These are phyloP conservation scores for Campaea margaritaria DNA, from an alignment of 2,888 invertebrate genomes.

Conservation along the genomic window DNA sequence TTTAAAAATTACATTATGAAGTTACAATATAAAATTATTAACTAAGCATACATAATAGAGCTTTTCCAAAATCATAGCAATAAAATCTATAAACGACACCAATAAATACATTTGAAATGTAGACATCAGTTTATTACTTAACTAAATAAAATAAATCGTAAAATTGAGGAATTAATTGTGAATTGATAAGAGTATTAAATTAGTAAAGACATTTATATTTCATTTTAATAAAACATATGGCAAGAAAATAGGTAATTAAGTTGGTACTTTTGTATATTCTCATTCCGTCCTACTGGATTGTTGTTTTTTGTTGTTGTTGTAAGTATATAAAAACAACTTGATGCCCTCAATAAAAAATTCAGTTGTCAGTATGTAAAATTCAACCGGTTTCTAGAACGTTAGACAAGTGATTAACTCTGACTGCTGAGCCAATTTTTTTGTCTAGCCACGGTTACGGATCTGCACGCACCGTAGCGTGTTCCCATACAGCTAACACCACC, in stretches of 20 bases:
- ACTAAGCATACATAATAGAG: not conserved
- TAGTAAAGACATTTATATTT: constrained; percentile 1
- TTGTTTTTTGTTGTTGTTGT: no score
- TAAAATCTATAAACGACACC: constrained; percentile 25
- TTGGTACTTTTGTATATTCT: no score
- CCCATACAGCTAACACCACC: no score
- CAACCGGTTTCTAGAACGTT: no score
- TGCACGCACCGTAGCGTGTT: no score
- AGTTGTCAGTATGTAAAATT: no score
- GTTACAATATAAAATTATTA: not conserved
- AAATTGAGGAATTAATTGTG: not conserved
- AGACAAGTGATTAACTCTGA: no score
- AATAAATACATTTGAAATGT: constrained; percentile 14
- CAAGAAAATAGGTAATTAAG: not conserved
- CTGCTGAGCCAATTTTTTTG: no score
- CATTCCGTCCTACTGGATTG: no score
- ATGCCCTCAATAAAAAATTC: no score
- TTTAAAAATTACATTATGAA: not conserved
- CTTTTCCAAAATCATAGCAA: constrained; percentile 4
- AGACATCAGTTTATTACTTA: not conserved
- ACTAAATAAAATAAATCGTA: constrained; percentile 6
- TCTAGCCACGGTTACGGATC: no score
- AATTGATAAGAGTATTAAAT: not conserved
- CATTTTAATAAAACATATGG: not conserved
- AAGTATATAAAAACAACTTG: no score